These are phyloP conservation scores for Garrulus glandarius DNA, from an alignment of 2,797 vertebrate genomes.

Conservation along the genomic window DNA sequence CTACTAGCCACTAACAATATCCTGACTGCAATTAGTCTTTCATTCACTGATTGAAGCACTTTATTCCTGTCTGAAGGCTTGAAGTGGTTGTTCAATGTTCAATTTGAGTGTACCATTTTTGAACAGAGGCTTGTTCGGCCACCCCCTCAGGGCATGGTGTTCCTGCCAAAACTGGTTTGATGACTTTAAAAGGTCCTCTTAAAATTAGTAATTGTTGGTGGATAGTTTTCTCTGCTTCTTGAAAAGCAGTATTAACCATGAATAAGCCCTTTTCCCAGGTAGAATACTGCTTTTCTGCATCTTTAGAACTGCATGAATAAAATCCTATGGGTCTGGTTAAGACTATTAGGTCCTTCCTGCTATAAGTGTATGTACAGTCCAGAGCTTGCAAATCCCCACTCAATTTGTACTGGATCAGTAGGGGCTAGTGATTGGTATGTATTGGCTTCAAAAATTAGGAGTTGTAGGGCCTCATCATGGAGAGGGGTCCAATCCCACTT, in stretches of 20 bases:
- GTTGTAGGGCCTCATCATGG: background rate
- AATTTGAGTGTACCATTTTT: background rate
- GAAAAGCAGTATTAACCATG: background rate
- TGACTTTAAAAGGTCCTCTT: background rate
- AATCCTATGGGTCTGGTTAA: background rate
- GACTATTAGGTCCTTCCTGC: background rate
- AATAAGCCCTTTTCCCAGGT: background rate
- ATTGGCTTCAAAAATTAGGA: background rate
- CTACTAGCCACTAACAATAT: background rate
- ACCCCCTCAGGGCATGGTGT: too few relatives aligned
- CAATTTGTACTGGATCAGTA: background rate
- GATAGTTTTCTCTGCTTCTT: background rate
- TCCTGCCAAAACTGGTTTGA: background rate
- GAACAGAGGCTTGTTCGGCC: background rate
- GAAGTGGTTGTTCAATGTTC: background rate
- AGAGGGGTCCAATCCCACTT: background rate
- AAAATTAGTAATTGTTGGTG: background rate
- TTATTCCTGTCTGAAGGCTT: fast-evolving
- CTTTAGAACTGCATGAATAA: background rate
- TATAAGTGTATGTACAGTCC: too few relatives aligned
- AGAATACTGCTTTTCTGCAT: background rate
- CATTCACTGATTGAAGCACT: background rate
- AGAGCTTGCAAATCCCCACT: background rate
- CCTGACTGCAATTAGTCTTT: background rate
- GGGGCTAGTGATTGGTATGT: background rate